Base-by-base conservation (phyloP, 1,140 invertebrate genomes). In the Megalopta genalis region DNA sequence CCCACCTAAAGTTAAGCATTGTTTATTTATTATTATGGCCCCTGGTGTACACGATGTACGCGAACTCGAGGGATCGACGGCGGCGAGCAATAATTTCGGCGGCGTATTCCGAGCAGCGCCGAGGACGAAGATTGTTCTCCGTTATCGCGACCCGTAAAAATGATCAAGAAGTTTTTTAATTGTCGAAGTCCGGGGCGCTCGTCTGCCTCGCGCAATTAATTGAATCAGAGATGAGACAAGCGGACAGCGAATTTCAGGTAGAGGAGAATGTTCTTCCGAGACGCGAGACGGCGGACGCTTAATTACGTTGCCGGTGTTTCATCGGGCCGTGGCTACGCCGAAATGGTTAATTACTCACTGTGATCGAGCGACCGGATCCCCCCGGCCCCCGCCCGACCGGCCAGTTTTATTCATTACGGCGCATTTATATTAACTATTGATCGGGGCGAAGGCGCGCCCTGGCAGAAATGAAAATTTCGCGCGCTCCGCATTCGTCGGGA, bases 231-330 rank as follows among this genome's bases (percentile, higher is more conserved):
- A 25, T 5, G 64, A 23, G 64, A 16, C 64, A 16, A 46, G 39
- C 42, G 18, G 10, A 59, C 65, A 39, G 10, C 14, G 27, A 16
- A 57, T 37, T n/a, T 25, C 23, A 18, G 21, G 27, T 23, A 21
- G 18, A 14, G 10, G 85, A 83, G 75, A 77, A 74, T 70, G 59
- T 42, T 77, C 66, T 25, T 72, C 72, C 54, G 81, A 71, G 75
- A 83, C 66, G 77, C 71, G 42, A 79, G 79, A 32, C 75, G 81
- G 49, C 80, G 10, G 76, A 71, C 74, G 32, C 82, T 86, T 88
- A 88, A 89, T 88, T 87, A 87, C 78, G 79, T 84, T 81, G 75
- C 79, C 79, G 77, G 82, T 77, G 68, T 86, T 74, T 78, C 81
- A 74, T 82, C 70, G 75, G 65, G 65, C 77, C 32, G 69, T 57